Base-by-base conservation (phyloP, 2,113 vertebrate genomes). In the Macrotis lagotis region DNA sequence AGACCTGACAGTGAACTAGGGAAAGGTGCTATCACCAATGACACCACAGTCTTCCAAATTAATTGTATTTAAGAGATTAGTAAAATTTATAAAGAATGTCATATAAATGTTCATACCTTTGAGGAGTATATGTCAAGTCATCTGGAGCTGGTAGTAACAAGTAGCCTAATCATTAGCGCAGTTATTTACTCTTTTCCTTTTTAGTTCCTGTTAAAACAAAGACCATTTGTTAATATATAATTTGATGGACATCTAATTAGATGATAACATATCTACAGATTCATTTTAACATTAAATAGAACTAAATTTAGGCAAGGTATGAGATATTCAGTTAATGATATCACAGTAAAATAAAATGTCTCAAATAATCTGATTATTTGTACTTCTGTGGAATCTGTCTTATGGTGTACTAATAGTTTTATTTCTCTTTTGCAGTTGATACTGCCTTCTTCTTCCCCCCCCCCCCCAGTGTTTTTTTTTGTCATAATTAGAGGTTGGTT, bases 121-220 rank as follows among this genome's bases (percentile, higher is more conserved):
- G 89, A 0, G 1, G 97, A 96, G n/a, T 95, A 91, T 88, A 97
- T 48, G 90, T 94, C 37, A 96, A 97, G 96, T 98, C 98, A 98
- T 98, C 97, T 98, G 98, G 94, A 98, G 96, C 26, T 88, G 92
- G 95, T 91, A 88, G 90, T 0, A 0, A 96, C 49, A 48, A 92
- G 95, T 90, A 95, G 95, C 66, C 59, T 95, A 93, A 91, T 97
- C 98, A 98, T 97, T 48, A 91, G 59, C 95, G 94, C 37, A 91
- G 31, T 50, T 89, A 83, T 44, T 44, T 74, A 95, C 44, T 90
- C 52, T 93, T 89, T 91, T 94, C 49, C 89, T 92, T 96, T 96
- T 94, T 93, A 91, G 96, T 95, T 96, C 93, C 98, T 99, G 66
- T 96, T 94, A 91, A 95, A 96, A 97, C 26, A 98, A 97, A 98